Percentiles rank a stretch among this genome's conserved stretches.
phyloP scores from a whole-genome alignment of 2,888 invertebrate genomes.

The Hyposoter didymator region DNA sequence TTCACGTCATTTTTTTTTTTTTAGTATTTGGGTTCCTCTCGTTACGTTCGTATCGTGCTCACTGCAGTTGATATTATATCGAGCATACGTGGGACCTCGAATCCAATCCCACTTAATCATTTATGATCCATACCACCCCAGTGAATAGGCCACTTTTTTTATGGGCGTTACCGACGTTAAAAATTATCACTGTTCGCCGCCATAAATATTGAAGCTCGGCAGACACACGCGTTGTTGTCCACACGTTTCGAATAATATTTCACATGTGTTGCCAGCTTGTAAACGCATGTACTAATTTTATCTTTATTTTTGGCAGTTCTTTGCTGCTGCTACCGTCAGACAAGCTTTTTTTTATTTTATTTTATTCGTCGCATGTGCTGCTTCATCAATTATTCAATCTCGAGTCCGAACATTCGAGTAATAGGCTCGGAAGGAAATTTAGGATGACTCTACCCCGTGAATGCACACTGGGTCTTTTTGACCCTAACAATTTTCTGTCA shows the following conservation, averaged over 20 bases:
- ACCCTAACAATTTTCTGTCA: too few species aligned
- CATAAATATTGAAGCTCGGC: slow-evolving; percentile 55
- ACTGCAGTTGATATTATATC: slow-evolving; percentile 21
- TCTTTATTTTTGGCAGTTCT: not conserved
- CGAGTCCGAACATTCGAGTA: too few species aligned
- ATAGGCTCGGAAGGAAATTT: too few species aligned
- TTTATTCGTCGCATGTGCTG: not conserved
- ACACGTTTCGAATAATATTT: slow-evolving; percentile 26
- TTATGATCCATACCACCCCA: slow-evolving; percentile 34
- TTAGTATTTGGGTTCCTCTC: slow-evolving; percentile 25
- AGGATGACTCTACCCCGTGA: too few species aligned
- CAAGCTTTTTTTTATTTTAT: not conserved
- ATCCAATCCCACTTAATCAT: slow-evolving; percentile 50
- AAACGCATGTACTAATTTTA: slow-evolving; percentile 21
- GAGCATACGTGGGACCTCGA: slow-evolving; percentile 34
- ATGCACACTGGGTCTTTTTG: too few species aligned
- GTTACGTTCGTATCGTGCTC: not conserved
- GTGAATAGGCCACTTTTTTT: slow-evolving; percentile 24
- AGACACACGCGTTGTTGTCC: slow-evolving; percentile 3
- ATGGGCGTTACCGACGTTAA: slow-evolving; percentile 61
- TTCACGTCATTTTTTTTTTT: slow-evolving; percentile 46
- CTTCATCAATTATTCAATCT: not conserved
- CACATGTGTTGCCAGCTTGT: slow-evolving; percentile 38
- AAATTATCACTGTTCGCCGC: slow-evolving; percentile 60
- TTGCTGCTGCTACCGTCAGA: not conserved